Evolutionary conservation across 2,797 vertebrate species (phyloP).

Genomic region (Falco biarmicus): DNA sequence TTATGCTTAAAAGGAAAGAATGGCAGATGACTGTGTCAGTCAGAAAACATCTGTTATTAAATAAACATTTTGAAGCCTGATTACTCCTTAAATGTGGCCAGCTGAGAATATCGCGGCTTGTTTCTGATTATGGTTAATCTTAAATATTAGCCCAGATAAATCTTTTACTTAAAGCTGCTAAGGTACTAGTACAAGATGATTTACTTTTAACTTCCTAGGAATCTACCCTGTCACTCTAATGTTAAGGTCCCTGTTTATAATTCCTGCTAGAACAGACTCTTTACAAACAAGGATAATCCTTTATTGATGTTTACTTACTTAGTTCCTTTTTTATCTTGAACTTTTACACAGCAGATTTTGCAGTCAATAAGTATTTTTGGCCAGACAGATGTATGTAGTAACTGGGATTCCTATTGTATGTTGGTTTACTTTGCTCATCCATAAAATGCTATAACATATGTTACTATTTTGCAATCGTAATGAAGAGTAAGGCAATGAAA

Average conservation of each 20-base stretch:
- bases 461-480: background rate
- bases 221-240: background rate
- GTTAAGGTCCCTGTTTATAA: background rate
- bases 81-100: background rate
- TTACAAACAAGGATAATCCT: background rate
- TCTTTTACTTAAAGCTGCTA: background rate
- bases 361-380: background rate
- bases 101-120: background rate
- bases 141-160: background rate
- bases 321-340: background rate
- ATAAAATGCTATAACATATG: background rate
- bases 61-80: background rate
- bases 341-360: background rate
- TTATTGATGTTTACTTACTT: background rate
- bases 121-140: background rate
- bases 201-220: background rate
- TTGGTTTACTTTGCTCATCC: background rate
- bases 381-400: background rate
- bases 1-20: background rate
- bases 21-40: background rate
- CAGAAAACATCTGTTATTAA: background rate
- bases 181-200: background rate
- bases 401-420: background rate
- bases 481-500: background rate
- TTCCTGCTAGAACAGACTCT: background rate